A percentile compares a stretch with the other conserved stretches of the same genome.
phyloP scores from a whole-genome alignment of 2,113 vertebrate genomes.

The Verasper variegatus region DNA sequence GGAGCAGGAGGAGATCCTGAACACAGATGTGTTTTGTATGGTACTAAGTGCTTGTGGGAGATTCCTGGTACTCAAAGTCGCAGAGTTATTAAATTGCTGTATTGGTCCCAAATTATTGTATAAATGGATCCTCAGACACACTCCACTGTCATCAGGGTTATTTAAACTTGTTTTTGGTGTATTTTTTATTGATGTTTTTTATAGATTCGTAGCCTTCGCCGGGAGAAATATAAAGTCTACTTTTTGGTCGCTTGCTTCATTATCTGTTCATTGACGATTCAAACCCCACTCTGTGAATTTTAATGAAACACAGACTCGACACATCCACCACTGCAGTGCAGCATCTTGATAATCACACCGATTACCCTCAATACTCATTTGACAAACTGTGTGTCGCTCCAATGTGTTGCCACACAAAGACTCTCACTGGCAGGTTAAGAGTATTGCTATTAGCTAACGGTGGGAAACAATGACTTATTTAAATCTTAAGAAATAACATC shows the following conservation, averaged over 20 bases:
- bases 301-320: slow-evolving; percentile 2
- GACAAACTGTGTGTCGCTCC: background rate
- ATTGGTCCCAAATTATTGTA: slow-evolving; percentile 1
- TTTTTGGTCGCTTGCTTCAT: slow-evolving; percentile 13
- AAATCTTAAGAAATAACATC: background rate
- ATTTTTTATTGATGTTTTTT: background rate
- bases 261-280: background rate
- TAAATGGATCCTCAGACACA: background rate
- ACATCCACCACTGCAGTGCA: background rate
- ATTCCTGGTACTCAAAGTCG: background rate
- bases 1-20: background rate
- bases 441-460: background rate
- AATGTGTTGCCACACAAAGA: background rate
- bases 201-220: background rate
- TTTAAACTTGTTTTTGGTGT: background rate
- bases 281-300: background rate
- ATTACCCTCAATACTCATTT: background rate
- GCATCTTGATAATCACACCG: background rate
- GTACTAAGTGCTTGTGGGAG: background rate
- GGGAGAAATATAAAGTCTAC: slow-evolving; percentile 1
- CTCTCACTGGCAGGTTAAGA: background rate
- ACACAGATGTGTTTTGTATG: slow-evolving; percentile 11
- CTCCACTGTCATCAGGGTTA: background rate
- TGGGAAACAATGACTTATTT: background rate
- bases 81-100: slow-evolving; percentile 15